Base-by-base conservation (phyloP, 2,888 invertebrate species). In the Acholoe squamosa region DNA sequence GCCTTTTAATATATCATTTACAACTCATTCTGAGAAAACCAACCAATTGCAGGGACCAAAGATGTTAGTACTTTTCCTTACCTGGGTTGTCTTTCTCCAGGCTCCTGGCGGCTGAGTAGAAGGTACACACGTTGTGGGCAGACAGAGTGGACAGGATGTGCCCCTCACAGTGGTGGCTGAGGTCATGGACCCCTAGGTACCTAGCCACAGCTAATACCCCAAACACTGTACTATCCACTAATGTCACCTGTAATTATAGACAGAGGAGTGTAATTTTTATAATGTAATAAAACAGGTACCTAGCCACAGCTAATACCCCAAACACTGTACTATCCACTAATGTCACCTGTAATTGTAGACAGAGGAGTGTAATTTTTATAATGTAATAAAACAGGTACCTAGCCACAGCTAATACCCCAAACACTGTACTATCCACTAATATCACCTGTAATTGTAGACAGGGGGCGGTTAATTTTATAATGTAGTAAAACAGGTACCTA, bases 41-140 rank as follows among this genome's bases (percentile, higher is more conserved):
- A n/a, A n/a, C n/a, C n/a, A n/a, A n/a, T n/a, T n/a, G n/a, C n/a
- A n/a, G n/a, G n/a, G n/a, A n/a, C n/a, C n/a, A n/a, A n/a, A n/a
- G n/a, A n/a, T n/a, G n/a, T n/a, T n/a, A n/a, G n/a, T n/a, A n/a
- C n/a, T n/a, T n/a, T 61, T 19, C 61, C 61, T 61, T 33, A 89
- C 89, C 89, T 33, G 89, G 89, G 56, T 61, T 67, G 43, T 76
- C n/a, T 10, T 77, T 43, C 71, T 90, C 84, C 25, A 84, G 84
- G 22, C 71, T 84, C 19, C 56, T 19, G 43, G 90, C 84, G 1
- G 90, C 84, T 3, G 84, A 31, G 84, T 86, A 86, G 84, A 91
- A 91, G 31, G 28, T 61, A 43, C 91, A 91, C n/a, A 89, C 91
- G 84, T 91, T 91, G 90, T 89, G 61, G 0, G 61, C 67, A 3